Evolutionary conservation across 2,888 invertebrate genomes (phyloP), one percentile per base, ranked within the genome.

Genomic region (Meloe dianella): DNA sequence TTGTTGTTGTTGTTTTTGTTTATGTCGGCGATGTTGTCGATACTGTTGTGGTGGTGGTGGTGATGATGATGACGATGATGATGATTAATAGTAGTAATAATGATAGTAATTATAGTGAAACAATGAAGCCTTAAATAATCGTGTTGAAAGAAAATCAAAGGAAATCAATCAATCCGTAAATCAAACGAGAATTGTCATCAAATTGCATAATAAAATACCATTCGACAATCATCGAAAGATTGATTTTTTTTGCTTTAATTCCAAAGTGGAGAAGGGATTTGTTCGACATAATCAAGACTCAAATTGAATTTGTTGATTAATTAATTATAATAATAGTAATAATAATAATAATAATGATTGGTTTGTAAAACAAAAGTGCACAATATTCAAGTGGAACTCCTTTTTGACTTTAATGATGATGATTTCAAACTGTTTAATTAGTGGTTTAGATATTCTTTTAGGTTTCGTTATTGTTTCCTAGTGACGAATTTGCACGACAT

Each of bases 1-100:
- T 73, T 83, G 82, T 75, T 77, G 80, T 71, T 83, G 83, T 77
- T 75, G n/a, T n/a, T n/a, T 81, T 64, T 83, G 81, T 73, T 75
- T 82, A 68, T 83, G 81, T 74, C 77, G 81, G 66, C 77, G 80
- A 71, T 83, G 82, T 74, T 83, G 80, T 75, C 79, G 51, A 51
- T 51, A 51, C 12, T 51, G 22, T 51, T 51, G 79, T 74, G 72
- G 74, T 65, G 79, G 80, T 70, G 77, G 81, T 66, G 65, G 70
- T 20, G 47, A 47, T 20, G 20, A 38, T 41, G 14, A 22, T 51
- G 10, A 51, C 22, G 10, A 47, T 51, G 10, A 51, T 51, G 10
- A 22, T 4, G 17, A 41, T 51, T 22, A 51, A 7, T 51, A 51
- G 10, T 20, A 41, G 17, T 47, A 47, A 14, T 38, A 38, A 38